Conservation (phyloP, 2,888 invertebrate species). For the Argyresthia albistria region DNA sequence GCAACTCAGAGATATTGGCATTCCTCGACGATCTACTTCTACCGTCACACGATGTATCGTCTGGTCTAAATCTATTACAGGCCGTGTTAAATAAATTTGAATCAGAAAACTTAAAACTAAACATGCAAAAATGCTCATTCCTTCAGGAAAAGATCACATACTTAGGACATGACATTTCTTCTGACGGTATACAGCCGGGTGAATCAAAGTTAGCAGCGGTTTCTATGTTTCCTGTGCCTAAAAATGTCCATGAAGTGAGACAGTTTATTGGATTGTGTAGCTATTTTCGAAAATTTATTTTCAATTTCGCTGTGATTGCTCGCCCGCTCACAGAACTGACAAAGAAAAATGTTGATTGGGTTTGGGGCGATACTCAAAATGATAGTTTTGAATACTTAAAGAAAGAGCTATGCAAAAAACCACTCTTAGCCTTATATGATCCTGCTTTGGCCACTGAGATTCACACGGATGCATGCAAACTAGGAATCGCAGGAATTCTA, state of each 20-base stretch:
- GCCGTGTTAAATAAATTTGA: neutral
- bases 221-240: conserved; percentile 9
- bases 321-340: conserved; percentile 13
- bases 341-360: conserved; percentile 10
- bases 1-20: neutral
- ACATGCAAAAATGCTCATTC: conserved; percentile 2
- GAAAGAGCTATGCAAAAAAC: conserved; percentile 8
- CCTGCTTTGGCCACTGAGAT: conserved; percentile 13
- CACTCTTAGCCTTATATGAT: conserved; percentile 16
- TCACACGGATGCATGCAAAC: conserved; percentile 23
- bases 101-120: neutral
- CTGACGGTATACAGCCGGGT: conserved; percentile 1
- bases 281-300: conserved; percentile 15
- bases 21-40: conserved; percentile 15
- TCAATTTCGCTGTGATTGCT: conserved; percentile 12
- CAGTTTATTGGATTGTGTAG: conserved; percentile 12
- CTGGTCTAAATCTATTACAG: neutral
- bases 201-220: conserved; percentile 6
- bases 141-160: conserved; percentile 1
- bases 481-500: conserved; percentile 20
- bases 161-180: conserved; percentile 2
- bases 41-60: conserved; percentile 6
- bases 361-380: conserved; percentile 11
- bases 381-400: conserved; percentile 14
- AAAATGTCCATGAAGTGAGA: conserved; percentile 10